Base-by-base conservation (phyloP, 2,888 invertebrate genomes). In the Hyposoter dolosus region DNA sequence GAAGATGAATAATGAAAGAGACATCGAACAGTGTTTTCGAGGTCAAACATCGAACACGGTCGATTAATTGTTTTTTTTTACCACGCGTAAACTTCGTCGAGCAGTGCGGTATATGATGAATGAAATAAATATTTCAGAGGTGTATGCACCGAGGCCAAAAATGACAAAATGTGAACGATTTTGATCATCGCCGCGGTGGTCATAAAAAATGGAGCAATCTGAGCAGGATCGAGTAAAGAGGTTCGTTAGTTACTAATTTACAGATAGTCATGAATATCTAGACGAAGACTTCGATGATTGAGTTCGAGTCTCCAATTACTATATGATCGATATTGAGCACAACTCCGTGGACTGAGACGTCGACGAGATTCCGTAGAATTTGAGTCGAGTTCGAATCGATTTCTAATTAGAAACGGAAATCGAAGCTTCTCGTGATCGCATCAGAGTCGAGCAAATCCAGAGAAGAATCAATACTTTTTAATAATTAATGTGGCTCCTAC, bases 1-100 rank as follows among this genome's bases (percentile, higher is more conserved):
- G 40, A 63, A 40, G 66, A 75, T 65, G 68, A 75, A 69, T 79
- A 84, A 79, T 60, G 12, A 53, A 69, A 40, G 56, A 17, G 79
- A 66, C 23, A 69, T 63, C 47, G 56, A 60, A 63, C 74, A 56
- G 50, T 79, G 35, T 79, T 75, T 68, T 32, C 47, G 17, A 40
- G 28, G 15, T 53, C 4, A 72, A 50, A 53, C 12, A 53, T 12
- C 28, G 19, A 43, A 66, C 12, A 66, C 12, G 19, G 43, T 17
- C 40, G 35, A 17, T 35, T 9, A 12, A 69, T 45, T 43, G 68
- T 9, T 43, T 68, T 43, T 19, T 68, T 40, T 40, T 7, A 40
- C 12, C 43, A 43, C 43, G 43, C 19, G 23, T 69, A 28, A 7
- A 50, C n/a, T 50, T 50, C 5, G 47, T 50, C 47, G n/a, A 50